Evolutionary conservation across 2,797 vertebrate species (phyloP).

Genomic region (Phalloptychus januarius): DNA sequence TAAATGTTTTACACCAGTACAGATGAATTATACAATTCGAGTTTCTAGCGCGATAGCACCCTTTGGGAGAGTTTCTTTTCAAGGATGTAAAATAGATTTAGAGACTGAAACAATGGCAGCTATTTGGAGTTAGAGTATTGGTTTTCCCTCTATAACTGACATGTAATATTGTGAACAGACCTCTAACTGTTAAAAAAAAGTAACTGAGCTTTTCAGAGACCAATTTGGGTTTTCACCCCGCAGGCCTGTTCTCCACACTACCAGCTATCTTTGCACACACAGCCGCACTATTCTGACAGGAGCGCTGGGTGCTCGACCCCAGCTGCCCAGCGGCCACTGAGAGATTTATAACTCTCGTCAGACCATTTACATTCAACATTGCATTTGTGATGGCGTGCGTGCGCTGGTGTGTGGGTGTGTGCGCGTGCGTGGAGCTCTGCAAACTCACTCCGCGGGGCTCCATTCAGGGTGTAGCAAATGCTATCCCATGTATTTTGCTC

Average conservation of each 20-base stretch:
- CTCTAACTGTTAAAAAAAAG: conserved; percentile 41
- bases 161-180: conserved; percentile 13
- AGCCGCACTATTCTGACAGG: conserved; percentile 56
- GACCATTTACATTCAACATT: conserved; percentile 63
- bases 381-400: conserved; percentile 47
- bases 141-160: not conserved
- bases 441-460: conserved; percentile 33
- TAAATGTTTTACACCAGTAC: not conserved
- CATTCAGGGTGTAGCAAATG: conserved; percentile 38
- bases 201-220: conserved; percentile 41
- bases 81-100: not conserved
- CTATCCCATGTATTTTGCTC: conserved; percentile 53
- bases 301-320: conserved; percentile 47
- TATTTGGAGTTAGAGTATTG: conserved; percentile 28
- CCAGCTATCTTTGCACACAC: conserved; percentile 61
- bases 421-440: conserved; percentile 14
- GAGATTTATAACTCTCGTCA: conserved; percentile 68
- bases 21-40: not conserved
- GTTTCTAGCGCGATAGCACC: not conserved
- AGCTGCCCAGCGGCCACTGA: conserved; percentile 50
- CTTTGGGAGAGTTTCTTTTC: not conserved
- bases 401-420: conserved; percentile 15
- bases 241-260: conserved; percentile 32
- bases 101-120: not conserved
- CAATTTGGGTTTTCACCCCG: conserved; percentile 49